Evolutionary conservation across 2,888 invertebrate genomes (phyloP), one percentile per base, ranked within the genome.

Genomic region (Diaphora mendica): DNA sequence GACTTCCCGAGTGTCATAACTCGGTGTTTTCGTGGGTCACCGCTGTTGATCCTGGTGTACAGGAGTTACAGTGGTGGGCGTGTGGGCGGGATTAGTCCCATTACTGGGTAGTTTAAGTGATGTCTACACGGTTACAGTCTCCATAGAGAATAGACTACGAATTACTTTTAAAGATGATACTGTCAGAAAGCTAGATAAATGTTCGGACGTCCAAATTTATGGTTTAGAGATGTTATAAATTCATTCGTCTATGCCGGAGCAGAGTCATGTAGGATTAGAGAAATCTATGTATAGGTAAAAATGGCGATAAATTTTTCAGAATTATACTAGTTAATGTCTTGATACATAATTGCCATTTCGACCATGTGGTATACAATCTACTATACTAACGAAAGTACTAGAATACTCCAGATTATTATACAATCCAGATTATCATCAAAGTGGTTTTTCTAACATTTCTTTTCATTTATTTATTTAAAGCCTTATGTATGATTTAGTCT

Each of bases 361-460:
- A 42, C n/a, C 11, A 4, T 42, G 42, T 44, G 8, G 35, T 9
- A 39, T 55, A 42, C 44, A 71, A 73, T 73, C n/a, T n/a, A n/a
- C n/a, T n/a, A n/a, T n/a, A n/a, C n/a, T n/a, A n/a, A n/a, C n/a
- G n/a, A n/a, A n/a, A n/a, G n/a, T n/a, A n/a, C n/a, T n/a, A n/a
- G n/a, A n/a, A n/a, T n/a, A n/a, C n/a, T n/a, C n/a, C n/a, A n/a
- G n/a, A n/a, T n/a, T n/a, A n/a, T n/a, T n/a, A n/a, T n/a, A n/a
- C n/a, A n/a, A n/a, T n/a, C n/a, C n/a, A n/a, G n/a, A n/a, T n/a
- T n/a, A n/a, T n/a, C n/a, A n/a, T n/a, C n/a, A n/a, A n/a, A n/a
- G n/a, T n/a, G n/a, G n/a, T n/a, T n/a, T n/a, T n/a, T n/a, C n/a
- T n/a, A n/a, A n/a, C n/a, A n/a, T n/a, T n/a, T n/a, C n/a, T n/a